Percentiles rank a stretch among this genome's conserved stretches.
These are phyloP conservation scores for Axinella damicornis DNA, from an alignment of 37 sponge, comb jelly and placozoan genomes.

Conservation along the genomic window DNA sequence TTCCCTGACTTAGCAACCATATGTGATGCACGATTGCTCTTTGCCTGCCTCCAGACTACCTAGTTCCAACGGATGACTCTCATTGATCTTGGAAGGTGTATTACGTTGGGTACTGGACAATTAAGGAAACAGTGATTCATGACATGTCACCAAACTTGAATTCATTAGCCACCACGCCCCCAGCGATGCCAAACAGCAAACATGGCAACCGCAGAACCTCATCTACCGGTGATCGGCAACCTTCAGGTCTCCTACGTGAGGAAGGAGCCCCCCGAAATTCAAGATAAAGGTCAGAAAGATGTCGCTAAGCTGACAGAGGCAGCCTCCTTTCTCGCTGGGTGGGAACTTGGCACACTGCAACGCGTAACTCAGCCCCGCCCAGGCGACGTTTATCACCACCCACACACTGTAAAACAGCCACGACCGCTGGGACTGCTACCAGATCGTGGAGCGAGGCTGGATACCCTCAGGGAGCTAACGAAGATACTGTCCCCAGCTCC, in stretches of 20 bases:
- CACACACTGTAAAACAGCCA: too few species aligned
- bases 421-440: slow-evolving; percentile 68
- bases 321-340: background rate
- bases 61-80: too few species aligned
- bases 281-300: background rate
- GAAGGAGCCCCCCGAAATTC: too few species aligned
- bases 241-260: background rate
- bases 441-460: slow-evolving; percentile 25
- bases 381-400: slow-evolving; percentile 71
- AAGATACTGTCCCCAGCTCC: background rate
- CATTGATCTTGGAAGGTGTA: too few species aligned
- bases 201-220: background rate
- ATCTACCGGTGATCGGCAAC: background rate
- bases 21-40: too few species aligned
- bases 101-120: too few species aligned
- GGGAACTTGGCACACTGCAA: background rate
- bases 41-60: too few species aligned
- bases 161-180: too few species aligned
- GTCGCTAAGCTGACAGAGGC: background rate
- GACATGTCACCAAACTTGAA: too few species aligned
- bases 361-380: slow-evolving; percentile 23
- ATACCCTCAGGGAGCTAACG: slow-evolving; percentile 26
- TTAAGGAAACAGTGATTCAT: too few species aligned
- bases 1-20: too few species aligned
- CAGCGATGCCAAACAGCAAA: too few species aligned